phyloP scores from a whole-genome alignment of 2,888 invertebrate species.

The Abrostola tripartita region DNA sequence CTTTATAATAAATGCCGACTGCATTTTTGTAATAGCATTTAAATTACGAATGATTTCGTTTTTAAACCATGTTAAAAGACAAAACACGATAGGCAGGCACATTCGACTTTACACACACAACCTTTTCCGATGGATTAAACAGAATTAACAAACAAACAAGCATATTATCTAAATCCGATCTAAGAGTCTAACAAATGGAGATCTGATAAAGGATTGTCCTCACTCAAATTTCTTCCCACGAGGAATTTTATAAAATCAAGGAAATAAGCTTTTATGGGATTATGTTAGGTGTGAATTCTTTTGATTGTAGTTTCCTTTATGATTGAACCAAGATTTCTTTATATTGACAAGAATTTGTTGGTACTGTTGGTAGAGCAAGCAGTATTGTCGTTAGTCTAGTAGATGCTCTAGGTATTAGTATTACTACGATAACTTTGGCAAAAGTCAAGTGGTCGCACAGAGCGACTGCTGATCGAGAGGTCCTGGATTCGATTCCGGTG shows the following conservation, averaged over 20 bases:
- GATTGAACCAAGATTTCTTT: background rate
- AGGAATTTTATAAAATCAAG: slow-evolving; percentile 18
- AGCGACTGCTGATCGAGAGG: no score
- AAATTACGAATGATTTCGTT: background rate
- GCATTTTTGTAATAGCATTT: no score
- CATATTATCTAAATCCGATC: slow-evolving; percentile 49
- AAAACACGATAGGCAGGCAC: background rate
- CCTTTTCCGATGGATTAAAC: slow-evolving; percentile 22
- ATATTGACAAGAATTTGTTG: no score
- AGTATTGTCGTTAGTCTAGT: no score
- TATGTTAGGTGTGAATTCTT: slow-evolving; percentile 9
- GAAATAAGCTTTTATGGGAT: slow-evolving; percentile 38
- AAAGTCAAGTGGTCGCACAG: no score
- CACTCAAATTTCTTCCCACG: slow-evolving; percentile 47
- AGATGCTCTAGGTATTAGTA: no score
- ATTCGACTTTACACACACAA: background rate
- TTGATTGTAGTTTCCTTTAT: background rate
- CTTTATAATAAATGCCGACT: no score
- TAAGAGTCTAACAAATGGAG: slow-evolving; percentile 27
- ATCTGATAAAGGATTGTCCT: slow-evolving; percentile 63
- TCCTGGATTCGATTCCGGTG: no score
- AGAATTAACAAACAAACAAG: slow-evolving; percentile 37
- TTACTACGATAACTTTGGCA: no score
- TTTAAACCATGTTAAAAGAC: background rate
- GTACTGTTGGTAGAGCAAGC: no score